phyloP scores from a whole-genome alignment of 1,140 invertebrate genomes.

The Aphelenchoides besseyi region DNA sequence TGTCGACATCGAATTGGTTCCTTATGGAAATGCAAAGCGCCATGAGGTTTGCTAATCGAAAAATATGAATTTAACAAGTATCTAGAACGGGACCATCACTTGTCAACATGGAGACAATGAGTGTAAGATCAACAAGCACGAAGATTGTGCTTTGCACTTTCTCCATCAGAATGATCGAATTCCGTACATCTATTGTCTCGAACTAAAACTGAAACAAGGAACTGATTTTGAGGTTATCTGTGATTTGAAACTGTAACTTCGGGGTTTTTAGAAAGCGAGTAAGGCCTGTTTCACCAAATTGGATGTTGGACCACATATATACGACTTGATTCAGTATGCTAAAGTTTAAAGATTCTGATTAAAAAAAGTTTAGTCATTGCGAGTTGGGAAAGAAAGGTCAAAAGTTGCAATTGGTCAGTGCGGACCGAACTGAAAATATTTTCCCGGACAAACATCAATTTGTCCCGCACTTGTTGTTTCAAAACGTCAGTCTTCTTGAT shows the following conservation, averaged over 20 bases:
- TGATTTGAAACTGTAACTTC: no score
- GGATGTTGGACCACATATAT: constrained; percentile 12
- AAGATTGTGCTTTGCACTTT: constrained; percentile 24
- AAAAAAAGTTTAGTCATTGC: constrained; percentile 29
- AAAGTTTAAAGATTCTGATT: no score
- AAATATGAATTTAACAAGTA: no score
- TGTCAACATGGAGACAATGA: constrained; percentile 34
- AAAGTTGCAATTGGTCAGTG: constrained; percentile 8
- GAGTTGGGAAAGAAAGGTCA: constrained; percentile 16
- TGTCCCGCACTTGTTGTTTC: constrained; percentile 26
- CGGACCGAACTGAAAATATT: constrained; percentile 12
- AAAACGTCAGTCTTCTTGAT: constrained; percentile 17
- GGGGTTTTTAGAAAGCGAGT: constrained; percentile 18
- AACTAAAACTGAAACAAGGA: constrained; percentile 4
- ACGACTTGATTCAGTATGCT: constrained; percentile 25
- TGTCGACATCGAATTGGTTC: constrained; percentile 32
- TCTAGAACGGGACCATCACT: constrained; percentile 25
- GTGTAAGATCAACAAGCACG: constrained; percentile 30
- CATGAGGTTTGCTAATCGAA: constrained; percentile 20
- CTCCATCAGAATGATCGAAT: constrained; percentile 28
- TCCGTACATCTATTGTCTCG: constrained; percentile 33
- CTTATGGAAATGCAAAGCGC: constrained; percentile 36
- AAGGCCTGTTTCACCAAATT: constrained; percentile 24
- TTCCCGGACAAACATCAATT: constrained; percentile 25
- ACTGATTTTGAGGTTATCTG: constrained; percentile 17